Percentiles rank a stretch among this genome's conserved stretches.
These are phyloP conservation scores for Sinocyclocheilus anshuiensis DNA, from an alignment of 2,113 vertebrate species.

Conservation along the genomic window DNA sequence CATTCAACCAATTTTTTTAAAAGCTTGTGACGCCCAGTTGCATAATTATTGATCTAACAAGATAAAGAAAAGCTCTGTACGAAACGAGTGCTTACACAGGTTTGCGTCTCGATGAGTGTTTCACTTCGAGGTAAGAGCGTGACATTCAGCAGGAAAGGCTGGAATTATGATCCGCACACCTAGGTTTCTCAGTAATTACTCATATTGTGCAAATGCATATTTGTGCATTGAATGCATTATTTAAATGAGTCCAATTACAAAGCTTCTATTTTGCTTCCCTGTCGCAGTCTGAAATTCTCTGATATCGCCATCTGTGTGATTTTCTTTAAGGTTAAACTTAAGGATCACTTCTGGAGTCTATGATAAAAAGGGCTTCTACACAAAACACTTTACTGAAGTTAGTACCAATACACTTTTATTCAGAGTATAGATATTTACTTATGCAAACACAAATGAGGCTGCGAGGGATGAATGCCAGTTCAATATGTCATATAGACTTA, in stretches of 20 bases:
- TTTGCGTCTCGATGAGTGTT: background rate
- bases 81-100: constrained; percentile 29
- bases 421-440: background rate
- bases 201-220: constrained; percentile 65
- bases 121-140: constrained; percentile 32
- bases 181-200: constrained; percentile 65
- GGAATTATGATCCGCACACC: constrained; percentile 54
- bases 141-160: constrained; percentile 51
- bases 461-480: background rate
- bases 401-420: background rate
- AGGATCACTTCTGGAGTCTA: background rate
- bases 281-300: constrained; percentile 22
- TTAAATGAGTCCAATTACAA: constrained; percentile 56
- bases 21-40: background rate
- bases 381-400: background rate
- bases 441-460: background rate
- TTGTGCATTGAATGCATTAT: constrained; percentile 57
- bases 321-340: background rate
- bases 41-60: constrained; percentile 41
- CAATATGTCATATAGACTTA: background rate
- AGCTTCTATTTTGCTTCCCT: constrained; percentile 37
- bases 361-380: background rate
- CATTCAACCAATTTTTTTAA: constrained; percentile 3
- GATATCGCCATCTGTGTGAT: background rate
- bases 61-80: constrained; percentile 21